Conservation (phyloP, 2,113 vertebrate species). For the Bos indicus region DNA sequence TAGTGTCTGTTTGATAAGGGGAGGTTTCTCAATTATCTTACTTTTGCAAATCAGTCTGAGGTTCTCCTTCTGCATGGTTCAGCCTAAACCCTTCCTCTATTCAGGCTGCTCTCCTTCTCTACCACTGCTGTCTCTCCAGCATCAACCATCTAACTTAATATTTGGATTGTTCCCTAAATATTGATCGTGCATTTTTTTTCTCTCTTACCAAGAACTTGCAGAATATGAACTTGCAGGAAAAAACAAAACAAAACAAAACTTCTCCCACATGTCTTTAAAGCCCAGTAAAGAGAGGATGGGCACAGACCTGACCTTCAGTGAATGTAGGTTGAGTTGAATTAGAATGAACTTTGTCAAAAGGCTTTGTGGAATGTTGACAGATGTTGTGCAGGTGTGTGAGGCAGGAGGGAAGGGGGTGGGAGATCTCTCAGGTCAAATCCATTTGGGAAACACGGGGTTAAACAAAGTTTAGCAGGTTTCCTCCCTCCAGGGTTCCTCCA, state of each 20-base stretch:
- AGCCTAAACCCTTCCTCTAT: background rate
- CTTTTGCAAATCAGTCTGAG: background rate
- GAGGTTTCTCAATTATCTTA: background rate
- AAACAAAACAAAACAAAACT: too few species aligned
- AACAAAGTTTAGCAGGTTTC: conserved; percentile 40
- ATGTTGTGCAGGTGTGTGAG: background rate
- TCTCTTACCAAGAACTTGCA: background rate
- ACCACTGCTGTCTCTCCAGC: background rate
- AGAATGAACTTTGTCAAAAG: conserved; percentile 53
- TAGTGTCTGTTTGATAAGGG: background rate
- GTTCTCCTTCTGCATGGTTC: background rate
- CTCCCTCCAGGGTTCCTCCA: background rate
- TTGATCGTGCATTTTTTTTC: background rate
- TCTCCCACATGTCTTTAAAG: background rate
- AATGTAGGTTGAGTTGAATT: background rate
- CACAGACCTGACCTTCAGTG: background rate
- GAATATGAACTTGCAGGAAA: background rate
- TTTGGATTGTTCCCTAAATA: background rate
- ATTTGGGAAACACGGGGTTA: conserved; percentile 35
- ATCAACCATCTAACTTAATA: background rate
- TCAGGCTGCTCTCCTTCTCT: background rate
- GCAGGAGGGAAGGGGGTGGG: background rate
- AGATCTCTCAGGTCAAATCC: background rate
- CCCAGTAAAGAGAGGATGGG: background rate
- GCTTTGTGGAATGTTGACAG: conserved; percentile 38